Base-by-base conservation (phyloP, 2,113 vertebrate genomes). In the Colistium nudipinnis region DNA sequence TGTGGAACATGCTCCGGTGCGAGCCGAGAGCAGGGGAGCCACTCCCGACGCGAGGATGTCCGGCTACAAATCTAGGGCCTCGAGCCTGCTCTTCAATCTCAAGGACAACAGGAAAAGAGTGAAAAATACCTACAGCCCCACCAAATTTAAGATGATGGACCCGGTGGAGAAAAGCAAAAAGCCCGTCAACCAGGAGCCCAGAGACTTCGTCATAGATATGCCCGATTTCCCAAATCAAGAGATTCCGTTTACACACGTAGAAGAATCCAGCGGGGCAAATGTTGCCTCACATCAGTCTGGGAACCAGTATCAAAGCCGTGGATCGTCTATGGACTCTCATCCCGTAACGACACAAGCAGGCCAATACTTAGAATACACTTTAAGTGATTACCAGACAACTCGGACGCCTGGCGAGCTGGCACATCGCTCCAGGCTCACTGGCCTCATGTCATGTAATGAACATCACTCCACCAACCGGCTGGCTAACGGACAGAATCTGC, bases 41-140 rank as follows among this genome's bases (percentile, higher is more conserved):
- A 89, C 83, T 35, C 84, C 85, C 2, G 89, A 91, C 24, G 17
- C 77, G 5, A 76, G 0, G 91, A 95, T 66, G 85, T 86, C 74
- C 17, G 92, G 83, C 85, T 94, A 95, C 90, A 98, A 94, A 82
- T 83, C 95, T 1, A 96, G 93, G 87, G 96, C 94, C 2, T 93
- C 95, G 0, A 95, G 95, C 83, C 88, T 99, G n/a, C 89, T 98
- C 39, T 98, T 98, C 78, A 97, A 96, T 79, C 90, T 99, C 44
- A 99, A 96, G 80, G 98, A 98, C 51, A 96, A 98, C 67, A 93
- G 97, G 53, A 98, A 96, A 66, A 88, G 92, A 16, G 95, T 98
- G 2, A 99, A 97, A 87, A 97, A 94, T 81, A 96, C 92, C 0
- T 98, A 98, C 54, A 96, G 93, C 25, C 94, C 95, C 6, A 83